Evolutionary conservation across 2,888 invertebrate species (phyloP).

Genomic region (Operophtera brumata): DNA sequence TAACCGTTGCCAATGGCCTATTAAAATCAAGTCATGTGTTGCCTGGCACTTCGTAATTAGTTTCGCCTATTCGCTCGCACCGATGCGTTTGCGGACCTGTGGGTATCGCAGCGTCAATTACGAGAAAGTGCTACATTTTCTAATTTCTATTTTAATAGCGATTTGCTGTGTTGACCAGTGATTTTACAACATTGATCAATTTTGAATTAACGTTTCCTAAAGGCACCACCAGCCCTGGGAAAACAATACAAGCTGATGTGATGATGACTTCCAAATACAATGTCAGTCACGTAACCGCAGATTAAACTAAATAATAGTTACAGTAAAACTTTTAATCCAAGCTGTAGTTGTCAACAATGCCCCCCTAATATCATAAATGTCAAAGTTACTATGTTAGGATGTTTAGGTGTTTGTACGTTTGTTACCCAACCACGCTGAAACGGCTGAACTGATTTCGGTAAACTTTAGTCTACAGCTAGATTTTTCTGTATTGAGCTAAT

Average conservation of each 20-base stretch:
- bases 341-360: no score
- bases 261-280: neutral
- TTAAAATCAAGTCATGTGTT: constrained; percentile 31
- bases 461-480: no score
- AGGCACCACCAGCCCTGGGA: neutral
- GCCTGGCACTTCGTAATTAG: constrained; percentile 55
- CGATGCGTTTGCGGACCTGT: constrained; percentile 42
- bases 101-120: constrained; percentile 51
- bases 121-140: constrained; percentile 63
- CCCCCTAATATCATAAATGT: no score
- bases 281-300: no score
- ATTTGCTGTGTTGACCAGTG: constrained; percentile 25
- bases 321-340: no score
- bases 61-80: constrained; percentile 53
- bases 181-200: constrained; percentile 15
- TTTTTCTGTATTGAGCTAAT: no score
- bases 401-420: no score
- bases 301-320: no score
- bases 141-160: constrained; percentile 62
- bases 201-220: neutral
- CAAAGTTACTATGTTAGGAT: no score
- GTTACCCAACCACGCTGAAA: no score
- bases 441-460: no score
- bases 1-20: constrained; percentile 12
- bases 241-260: neutral